Evolutionary conservation across 2,113 vertebrate species (phyloP), one percentile per base, ranked within the genome.

Genomic region (Saguinus midas): DNA sequence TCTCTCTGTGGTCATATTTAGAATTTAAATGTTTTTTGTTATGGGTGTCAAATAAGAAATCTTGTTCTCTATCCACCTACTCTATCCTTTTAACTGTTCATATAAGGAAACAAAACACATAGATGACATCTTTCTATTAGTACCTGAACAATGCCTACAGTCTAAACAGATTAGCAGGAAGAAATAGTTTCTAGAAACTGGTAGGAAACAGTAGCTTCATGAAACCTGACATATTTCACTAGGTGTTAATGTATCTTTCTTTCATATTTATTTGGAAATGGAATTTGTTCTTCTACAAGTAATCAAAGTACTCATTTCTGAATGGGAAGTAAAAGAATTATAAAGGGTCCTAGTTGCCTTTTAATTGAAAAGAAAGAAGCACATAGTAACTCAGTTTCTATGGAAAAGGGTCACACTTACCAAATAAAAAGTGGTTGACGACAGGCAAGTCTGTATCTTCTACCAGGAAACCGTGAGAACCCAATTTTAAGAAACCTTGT

Each of bases 321-420:
- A 97, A 95, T 48, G 96, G 98, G 95, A 94, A 97, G 87, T 95
- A 96, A 98, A 95, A 50, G 21, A 88, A 96, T 88, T 97, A 21
- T 80, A 89, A 90, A 86, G 75, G n/a, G 58, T 83, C 92, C 96
- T 57, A 92, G 25, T 25, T 29, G 86, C 66, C 86, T 96, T 85
- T 14, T 50, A 97, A 95, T 79, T 98, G 83, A 84, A 96, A 97
- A 98, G 79, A 86, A 94, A 97, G 78, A 98, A 72, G 95, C 85
- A 97, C 73, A 83, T 5, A 23, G 35, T 86, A 97, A 95, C 84
- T 90, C 50, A 73, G 32, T 83, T 95, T 80, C 61, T 94, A 52
- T 93, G 87, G 90, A 58, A 96, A 96, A 81, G 87, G 50, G 29
- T 96, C 92, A 90, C 14, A 89, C 27, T 95, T 93, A 90, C 68